These are phyloP conservation scores for Eulacestoma nigropectus DNA, from an alignment of 2,113 vertebrate species.

Conservation along the genomic window DNA sequence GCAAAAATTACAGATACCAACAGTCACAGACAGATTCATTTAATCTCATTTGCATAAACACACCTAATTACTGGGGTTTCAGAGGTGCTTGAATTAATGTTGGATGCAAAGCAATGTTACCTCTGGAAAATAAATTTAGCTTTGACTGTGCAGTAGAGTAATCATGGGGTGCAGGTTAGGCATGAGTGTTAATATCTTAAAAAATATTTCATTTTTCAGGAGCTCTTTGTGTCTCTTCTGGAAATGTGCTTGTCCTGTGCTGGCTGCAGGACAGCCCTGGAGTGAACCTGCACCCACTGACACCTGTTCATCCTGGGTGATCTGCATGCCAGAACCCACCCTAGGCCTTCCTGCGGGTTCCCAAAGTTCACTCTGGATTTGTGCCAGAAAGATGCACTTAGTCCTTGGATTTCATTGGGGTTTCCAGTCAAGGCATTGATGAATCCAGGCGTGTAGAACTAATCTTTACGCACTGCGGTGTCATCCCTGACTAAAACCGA, in stretches of 20 bases:
- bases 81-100: neutral
- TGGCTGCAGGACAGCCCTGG: neutral
- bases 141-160: neutral
- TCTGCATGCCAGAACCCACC: neutral
- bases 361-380: neutral
- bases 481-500: neutral
- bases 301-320: neutral
- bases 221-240: neutral
- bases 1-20: neutral
- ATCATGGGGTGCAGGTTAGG: neutral
- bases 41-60: neutral
- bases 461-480: neutral
- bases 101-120: neutral
- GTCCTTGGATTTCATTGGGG: neutral
- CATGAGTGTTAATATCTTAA: fast-evolving
- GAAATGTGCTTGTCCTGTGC: neutral
- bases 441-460: neutral
- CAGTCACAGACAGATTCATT: neutral
- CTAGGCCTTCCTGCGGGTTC: neutral
- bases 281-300: neutral
- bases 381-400: neutral
- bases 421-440: neutral
- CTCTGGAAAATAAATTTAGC: neutral
- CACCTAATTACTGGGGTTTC: neutral
- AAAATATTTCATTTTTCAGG: neutral